phyloP scores from a whole-genome alignment of 2,888 invertebrate species.

The Lithophane socia region DNA sequence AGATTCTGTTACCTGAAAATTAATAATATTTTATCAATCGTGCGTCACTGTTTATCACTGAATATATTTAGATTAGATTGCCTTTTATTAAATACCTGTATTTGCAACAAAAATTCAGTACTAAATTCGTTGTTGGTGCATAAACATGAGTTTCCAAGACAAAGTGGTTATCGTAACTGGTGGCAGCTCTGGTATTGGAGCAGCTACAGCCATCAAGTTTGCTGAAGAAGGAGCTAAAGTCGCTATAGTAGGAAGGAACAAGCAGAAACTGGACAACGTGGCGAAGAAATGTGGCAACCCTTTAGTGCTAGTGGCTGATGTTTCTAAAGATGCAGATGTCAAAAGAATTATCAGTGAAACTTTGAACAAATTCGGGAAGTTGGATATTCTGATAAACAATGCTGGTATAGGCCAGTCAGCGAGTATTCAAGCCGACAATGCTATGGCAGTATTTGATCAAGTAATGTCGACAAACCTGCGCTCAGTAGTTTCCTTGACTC shows the following conservation, averaged over 20 bases:
- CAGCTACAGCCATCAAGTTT: conserved; percentile 59
- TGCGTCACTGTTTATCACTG: neutral
- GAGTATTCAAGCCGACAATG: conserved; percentile 24
- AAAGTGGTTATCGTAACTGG: conserved; percentile 72
- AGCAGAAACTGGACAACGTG: conserved; percentile 52
- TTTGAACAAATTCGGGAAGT: conserved; percentile 13
- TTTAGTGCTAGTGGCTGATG: conserved; percentile 32
- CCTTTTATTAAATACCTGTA: neutral
- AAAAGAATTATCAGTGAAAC: conserved; percentile 41
- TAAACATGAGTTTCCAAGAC: conserved; percentile 65
- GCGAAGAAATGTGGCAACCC: conserved; percentile 43
- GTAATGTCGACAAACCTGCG: conserved; percentile 55
- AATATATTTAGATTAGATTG: neutral
- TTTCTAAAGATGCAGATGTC: conserved; percentile 36
- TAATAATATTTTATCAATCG: neutral
- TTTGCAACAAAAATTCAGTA: neutral
- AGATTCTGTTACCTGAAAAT: neutral
- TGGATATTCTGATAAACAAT: conserved; percentile 34
- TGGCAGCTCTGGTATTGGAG: conserved; percentile 70
- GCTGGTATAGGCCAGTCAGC: conserved; percentile 3
- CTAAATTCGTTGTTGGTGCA: neutral
- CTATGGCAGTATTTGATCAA: conserved; percentile 47
- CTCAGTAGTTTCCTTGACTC: conserved; percentile 53
- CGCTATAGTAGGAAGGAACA: conserved; percentile 62
- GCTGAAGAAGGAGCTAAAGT: conserved; percentile 65